These are phyloP conservation scores for Portevinia maculata DNA, from an alignment of 2,888 invertebrate genomes.

Conservation along the genomic window DNA sequence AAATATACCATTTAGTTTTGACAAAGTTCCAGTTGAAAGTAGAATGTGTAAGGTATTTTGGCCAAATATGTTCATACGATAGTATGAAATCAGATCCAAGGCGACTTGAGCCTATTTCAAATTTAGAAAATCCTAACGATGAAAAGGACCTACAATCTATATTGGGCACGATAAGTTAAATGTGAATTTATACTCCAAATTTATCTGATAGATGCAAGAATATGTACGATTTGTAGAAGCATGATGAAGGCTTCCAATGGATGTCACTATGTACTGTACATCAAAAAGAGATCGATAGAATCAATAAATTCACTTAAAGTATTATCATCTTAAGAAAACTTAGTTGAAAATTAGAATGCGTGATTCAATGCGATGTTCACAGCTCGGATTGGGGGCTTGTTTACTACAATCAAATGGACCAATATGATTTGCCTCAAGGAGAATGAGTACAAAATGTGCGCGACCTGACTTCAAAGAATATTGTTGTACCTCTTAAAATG, in stretches of 20 bases:
- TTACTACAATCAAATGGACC: constrained; percentile 47
- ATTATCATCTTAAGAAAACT: constrained; percentile 27
- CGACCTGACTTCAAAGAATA: no score
- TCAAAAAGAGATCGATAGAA: constrained; percentile 16
- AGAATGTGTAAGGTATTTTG: constrained; percentile 76
- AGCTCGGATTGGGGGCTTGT: constrained; percentile 46
- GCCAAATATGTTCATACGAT: constrained; percentile 58
- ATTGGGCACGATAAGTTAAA: constrained; percentile 33
- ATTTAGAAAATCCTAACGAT: constrained; percentile 11
- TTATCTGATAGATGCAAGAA: constrained; percentile 15
- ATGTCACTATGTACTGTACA: constrained; percentile 15
- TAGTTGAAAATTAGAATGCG: constrained; percentile 20
- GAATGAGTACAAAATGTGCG: constrained; percentile 37
- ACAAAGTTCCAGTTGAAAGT: constrained; percentile 76
- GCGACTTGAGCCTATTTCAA: constrained; percentile 1
- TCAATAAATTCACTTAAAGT: constrained; percentile 47
- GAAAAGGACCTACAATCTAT: background rate
- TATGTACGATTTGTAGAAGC: constrained; percentile 20
- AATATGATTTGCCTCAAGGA: constrained; percentile 43
- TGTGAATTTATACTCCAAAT: constrained; percentile 27
- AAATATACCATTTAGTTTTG: constrained; percentile 24
- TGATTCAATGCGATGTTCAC: constrained; percentile 42
- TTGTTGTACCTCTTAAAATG: no score
- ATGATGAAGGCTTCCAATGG: constrained; percentile 25
- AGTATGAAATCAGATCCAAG: constrained; percentile 44